Conservation (phyloP, 2,113 vertebrate species). For the Tylochromis polylepis region DNA sequence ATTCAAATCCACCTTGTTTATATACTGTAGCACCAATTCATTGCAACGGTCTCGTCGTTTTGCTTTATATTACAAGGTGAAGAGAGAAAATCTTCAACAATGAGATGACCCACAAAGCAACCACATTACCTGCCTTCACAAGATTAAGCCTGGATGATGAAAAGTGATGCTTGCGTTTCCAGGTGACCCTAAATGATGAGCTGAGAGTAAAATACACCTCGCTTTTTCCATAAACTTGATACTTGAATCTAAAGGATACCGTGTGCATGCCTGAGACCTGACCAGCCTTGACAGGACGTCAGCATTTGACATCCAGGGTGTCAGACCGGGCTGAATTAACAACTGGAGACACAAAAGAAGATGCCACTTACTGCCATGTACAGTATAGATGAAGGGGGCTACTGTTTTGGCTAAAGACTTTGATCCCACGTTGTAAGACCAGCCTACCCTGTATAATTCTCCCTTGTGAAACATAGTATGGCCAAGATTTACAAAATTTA, state of each 20-base stretch:
- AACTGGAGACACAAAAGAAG: neutral
- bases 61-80: neutral
- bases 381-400: neutral
- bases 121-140: neutral
- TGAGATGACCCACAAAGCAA: neutral
- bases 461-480: neutral
- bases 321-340: neutral
- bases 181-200: neutral
- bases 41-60: neutral
- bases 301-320: neutral
- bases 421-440: neutral
- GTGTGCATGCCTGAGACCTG: fast-evolving
- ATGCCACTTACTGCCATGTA: neutral
- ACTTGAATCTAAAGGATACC: too few species aligned
- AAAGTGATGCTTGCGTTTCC: neutral
- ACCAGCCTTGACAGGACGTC: neutral
- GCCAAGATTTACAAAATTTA: neutral
- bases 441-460: neutral
- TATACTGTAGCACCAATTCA: neutral
- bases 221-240: fast-evolving
- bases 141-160: neutral
- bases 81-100: neutral
- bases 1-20: neutral
- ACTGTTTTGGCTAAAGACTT: neutral
- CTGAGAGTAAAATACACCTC: neutral